phyloP scores from a whole-genome alignment of 2,888 invertebrate species.

The Metacarcinus magister region DNA sequence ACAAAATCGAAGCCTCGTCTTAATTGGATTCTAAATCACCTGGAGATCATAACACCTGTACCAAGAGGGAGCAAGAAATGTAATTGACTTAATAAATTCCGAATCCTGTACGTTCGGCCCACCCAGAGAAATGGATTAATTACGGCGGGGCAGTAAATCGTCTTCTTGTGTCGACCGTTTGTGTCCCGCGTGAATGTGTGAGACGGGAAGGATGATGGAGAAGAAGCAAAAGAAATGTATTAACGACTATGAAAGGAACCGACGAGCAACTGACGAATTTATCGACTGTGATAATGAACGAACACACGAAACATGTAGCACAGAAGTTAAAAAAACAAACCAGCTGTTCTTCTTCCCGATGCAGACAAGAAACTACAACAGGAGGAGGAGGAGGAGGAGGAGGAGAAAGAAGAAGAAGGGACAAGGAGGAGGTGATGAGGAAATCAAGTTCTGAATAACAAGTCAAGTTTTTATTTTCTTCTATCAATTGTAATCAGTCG shows the following conservation, averaged over 20 bases:
- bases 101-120: background rate
- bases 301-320: background rate
- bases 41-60: background rate
- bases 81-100: conserved; percentile 32
- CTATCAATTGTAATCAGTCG: no score
- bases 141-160: background rate
- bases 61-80: background rate
- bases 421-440: background rate
- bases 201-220: background rate
- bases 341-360: background rate
- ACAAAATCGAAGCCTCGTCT: background rate
- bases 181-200: background rate
- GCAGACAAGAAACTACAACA: background rate
- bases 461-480: background rate
- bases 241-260: background rate
- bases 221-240: background rate
- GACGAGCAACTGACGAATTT: background rate
- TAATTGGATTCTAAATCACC: background rate
- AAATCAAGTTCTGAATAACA: no score
- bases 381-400: background rate
- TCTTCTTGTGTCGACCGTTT: background rate
- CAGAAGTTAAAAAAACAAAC: background rate
- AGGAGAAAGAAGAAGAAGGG: no score
- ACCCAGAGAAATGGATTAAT: background rate
- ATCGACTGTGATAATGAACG: background rate